These are phyloP conservation scores for Xestoiulus laeticollis DNA, from an alignment of 2,888 invertebrate genomes.

Conservation along the genomic window DNA sequence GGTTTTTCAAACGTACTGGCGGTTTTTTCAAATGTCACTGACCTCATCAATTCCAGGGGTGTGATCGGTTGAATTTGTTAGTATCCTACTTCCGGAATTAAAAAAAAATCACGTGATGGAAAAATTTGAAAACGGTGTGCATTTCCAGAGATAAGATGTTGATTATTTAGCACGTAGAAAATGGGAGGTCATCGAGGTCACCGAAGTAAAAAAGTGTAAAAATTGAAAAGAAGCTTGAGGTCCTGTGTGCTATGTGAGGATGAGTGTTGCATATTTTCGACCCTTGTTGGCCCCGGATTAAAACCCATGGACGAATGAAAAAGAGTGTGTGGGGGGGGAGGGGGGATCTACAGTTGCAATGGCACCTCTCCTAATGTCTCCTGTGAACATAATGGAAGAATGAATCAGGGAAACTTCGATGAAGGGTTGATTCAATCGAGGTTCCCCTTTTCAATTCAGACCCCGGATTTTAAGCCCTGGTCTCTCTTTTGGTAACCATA, in stretches of 20 bases:
- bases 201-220: not conserved
- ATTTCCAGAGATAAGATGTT: not conserved
- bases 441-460: slow-evolving; percentile 13
- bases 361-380: slow-evolving; percentile 49
- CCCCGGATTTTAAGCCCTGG: slow-evolving; percentile 38
- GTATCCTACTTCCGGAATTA: not conserved
- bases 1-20: too few species aligned
- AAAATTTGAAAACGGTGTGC: not conserved
- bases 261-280: slow-evolving; percentile 34
- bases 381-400: slow-evolving; percentile 36
- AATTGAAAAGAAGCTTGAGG: slow-evolving; percentile 14
- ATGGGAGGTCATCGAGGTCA: not conserved
- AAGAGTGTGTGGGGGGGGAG: too few species aligned
- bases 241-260: not conserved
- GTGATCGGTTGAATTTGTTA: not conserved
- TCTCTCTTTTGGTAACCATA: not conserved
- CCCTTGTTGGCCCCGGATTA: slow-evolving; percentile 40
- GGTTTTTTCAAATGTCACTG: too few species aligned
- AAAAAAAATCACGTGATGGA: not conserved
- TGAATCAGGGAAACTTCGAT: not conserved
- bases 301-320: slow-evolving; percentile 3
- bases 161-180: not conserved
- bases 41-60: not conserved
- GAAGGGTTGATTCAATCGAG: slow-evolving; percentile 40
- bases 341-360: slow-evolving; percentile 42